Percentiles rank a stretch among this genome's conserved stretches.
Conservation (phyloP, 2,113 vertebrate species). For the Edolisoma coerulescens region DNA sequence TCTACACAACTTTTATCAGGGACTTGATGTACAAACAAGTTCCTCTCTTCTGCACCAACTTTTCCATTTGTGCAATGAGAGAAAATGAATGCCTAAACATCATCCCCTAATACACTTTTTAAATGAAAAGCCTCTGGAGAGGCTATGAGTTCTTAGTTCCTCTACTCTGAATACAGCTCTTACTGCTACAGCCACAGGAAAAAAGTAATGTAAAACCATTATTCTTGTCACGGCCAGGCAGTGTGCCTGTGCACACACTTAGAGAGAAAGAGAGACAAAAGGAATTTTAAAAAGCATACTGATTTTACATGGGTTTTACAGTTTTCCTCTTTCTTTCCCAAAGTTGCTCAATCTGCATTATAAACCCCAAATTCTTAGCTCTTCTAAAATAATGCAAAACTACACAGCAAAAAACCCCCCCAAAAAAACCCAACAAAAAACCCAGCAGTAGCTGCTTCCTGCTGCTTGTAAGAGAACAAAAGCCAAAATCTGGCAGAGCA, state of each 20-base stretch:
- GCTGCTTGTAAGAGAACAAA: neutral
- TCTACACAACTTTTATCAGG: neutral
- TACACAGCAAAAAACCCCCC: neutral
- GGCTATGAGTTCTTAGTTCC: neutral
- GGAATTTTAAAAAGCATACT: neutral
- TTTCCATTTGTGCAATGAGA: neutral
- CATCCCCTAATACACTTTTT: neutral
- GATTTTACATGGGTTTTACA: neutral
- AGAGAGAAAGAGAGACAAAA: neutral
- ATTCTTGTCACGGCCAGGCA: neutral
- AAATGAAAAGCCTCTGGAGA: neutral
- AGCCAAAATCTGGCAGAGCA: neutral
- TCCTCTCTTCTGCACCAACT: neutral
- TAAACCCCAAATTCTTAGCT: neutral
- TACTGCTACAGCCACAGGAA: neutral
- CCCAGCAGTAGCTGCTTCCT: neutral
- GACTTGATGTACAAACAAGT: neutral
- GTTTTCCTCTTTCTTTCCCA: neutral
- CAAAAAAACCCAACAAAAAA: neutral
- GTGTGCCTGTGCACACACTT: neutral
- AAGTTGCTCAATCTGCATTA: neutral
- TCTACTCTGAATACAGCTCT: neutral
- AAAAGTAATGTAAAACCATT: neutral
- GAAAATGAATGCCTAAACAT: neutral
- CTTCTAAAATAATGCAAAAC: neutral